Conservation (phyloP, 2,888 invertebrate genomes). For the Melipona beecheii region DNA sequence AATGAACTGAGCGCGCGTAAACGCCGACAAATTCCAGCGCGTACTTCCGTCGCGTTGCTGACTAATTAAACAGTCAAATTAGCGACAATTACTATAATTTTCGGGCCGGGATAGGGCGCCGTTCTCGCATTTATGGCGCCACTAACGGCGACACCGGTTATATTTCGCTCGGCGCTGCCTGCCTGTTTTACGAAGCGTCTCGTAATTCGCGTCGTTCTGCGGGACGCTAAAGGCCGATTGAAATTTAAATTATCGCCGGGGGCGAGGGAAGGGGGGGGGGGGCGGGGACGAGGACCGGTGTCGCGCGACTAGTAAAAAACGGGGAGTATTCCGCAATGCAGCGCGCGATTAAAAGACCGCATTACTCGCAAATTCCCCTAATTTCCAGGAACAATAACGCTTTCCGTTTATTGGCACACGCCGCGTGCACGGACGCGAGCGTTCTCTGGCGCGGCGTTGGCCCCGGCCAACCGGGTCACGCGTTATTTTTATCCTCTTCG, state of each 20-base stretch:
- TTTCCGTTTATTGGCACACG: conserved; percentile 40
- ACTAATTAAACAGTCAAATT: conserved; percentile 67
- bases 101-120: conserved; percentile 43
- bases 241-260: conserved; percentile 51
- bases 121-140: conserved; percentile 43
- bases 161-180: conserved; percentile 27
- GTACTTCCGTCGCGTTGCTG: conserved; percentile 29
- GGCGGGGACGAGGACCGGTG: background rate
- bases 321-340: conserved; percentile 35
- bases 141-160: conserved; percentile 41
- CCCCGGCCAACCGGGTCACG: conserved; percentile 37
- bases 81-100: conserved; percentile 65
- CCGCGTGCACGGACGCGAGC: background rate
- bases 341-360: conserved; percentile 60
- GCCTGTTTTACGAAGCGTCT: conserved; percentile 51
- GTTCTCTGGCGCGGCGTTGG: too few species aligned
- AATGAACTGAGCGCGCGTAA: conserved; percentile 6
- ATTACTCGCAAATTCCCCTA: conserved; percentile 53
- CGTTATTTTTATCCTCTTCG: conserved; percentile 46
- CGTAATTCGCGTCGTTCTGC: conserved; percentile 48
- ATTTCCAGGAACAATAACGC: conserved; percentile 57
- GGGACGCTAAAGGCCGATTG: conserved; percentile 45
- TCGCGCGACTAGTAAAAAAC: conserved; percentile 47
- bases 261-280: too few species aligned
- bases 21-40: conserved; percentile 41